Evolutionary conservation across 2,113 vertebrate species (phyloP).

Genomic region (Ondatra zibethicus): DNA sequence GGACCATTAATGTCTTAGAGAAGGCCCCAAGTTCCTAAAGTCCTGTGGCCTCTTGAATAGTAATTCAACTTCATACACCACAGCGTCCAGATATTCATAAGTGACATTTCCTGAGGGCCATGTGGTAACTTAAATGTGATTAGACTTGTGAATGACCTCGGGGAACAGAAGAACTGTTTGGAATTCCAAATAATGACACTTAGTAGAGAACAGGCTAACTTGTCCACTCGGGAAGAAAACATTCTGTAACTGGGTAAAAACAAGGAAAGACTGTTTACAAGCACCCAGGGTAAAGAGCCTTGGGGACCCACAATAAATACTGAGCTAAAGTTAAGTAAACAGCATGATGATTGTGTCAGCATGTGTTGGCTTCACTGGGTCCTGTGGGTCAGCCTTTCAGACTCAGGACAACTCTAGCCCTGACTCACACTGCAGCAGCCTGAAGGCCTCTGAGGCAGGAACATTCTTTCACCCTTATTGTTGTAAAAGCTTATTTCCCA

Average conservation of each 20-base stretch:
- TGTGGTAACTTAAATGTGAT: not conserved
- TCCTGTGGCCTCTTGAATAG: not conserved
- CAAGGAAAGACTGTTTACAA: not conserved
- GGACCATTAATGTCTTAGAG: not conserved
- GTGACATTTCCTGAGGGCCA: not conserved
- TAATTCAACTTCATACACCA: conserved; percentile 2
- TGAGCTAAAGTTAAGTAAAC: not conserved
- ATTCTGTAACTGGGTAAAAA: not conserved
- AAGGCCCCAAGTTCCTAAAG: not conserved
- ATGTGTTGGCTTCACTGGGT: not conserved
- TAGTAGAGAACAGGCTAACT: not conserved
- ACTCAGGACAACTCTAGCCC: not conserved
- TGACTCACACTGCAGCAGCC: not conserved
- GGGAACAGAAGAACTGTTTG: conserved; percentile 1
- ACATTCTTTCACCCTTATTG: not conserved
- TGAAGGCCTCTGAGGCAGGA: not conserved
- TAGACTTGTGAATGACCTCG: not conserved
- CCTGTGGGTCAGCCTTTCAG: not conserved
- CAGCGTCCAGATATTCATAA: not conserved
- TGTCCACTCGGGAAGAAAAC: not conserved
- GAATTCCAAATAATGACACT: not conserved
- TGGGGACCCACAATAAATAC: not conserved
- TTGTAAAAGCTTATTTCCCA: not conserved
- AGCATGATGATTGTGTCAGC: not conserved
- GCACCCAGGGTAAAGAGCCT: not conserved